Evolutionary conservation across 2,797 vertebrate genomes (phyloP).

Genomic region (Propithecus deckenii): DNA sequence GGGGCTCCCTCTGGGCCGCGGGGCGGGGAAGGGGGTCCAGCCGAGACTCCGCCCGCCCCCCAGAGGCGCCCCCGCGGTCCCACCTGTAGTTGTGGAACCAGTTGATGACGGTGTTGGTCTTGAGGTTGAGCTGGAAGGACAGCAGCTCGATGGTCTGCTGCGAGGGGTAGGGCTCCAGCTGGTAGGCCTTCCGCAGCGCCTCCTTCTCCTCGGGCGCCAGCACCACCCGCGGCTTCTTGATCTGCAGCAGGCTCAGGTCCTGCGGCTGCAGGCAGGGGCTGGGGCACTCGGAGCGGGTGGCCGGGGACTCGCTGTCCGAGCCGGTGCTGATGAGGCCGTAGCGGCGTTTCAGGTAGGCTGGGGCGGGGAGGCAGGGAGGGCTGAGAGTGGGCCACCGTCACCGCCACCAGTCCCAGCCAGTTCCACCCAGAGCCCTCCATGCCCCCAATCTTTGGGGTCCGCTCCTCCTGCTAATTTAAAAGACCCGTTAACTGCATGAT

Average conservation of each 20-base stretch:
- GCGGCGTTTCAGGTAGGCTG: constrained; percentile 97
- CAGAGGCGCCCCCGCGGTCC: rapidly evolving
- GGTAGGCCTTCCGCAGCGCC: constrained; percentile 94
- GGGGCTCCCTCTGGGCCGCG: not conserved
- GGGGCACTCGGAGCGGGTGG: constrained; percentile 91
- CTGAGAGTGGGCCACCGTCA: not conserved
- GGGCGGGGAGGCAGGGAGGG: not conserved
- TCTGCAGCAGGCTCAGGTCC: constrained; percentile 94
- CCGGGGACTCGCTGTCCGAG: constrained; percentile 96
- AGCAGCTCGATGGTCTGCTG: constrained; percentile 98
- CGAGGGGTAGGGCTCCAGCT: constrained; percentile 97
- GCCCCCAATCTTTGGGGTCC: not conserved
- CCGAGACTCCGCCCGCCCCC: rapidly evolving
- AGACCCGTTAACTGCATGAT: not conserved
- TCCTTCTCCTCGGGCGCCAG: constrained; percentile 97
- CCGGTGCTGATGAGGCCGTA: constrained; percentile 94
- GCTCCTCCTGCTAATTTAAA: not conserved
- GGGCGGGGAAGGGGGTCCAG: rapidly evolving
- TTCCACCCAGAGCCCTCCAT: not conserved
- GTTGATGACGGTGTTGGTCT: constrained; percentile 99
- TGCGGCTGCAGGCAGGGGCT: constrained; percentile 91
- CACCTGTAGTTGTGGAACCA: constrained; percentile 99
- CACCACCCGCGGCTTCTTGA: constrained; percentile 96
- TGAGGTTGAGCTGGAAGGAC: constrained; percentile 96
- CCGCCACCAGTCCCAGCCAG: too few relatives aligned